phyloP scores from a whole-genome alignment of 2,888 invertebrate genomes.

The Ephialtes manifestator region DNA sequence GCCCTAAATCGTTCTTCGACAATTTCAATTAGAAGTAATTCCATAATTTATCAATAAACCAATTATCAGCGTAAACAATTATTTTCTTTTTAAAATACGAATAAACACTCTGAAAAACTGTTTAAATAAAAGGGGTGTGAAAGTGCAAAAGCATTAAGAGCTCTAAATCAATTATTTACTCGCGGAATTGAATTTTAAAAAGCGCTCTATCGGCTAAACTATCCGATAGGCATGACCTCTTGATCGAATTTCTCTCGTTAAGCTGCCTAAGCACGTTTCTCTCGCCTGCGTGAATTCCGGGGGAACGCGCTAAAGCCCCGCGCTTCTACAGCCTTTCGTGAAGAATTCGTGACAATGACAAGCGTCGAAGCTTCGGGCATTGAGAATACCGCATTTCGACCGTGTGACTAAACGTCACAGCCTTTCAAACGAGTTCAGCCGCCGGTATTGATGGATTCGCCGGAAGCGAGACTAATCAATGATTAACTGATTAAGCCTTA shows the following conservation, averaged over 20 bases:
- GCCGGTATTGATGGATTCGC: not conserved
- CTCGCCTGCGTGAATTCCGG: not conserved
- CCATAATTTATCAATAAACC: not conserved
- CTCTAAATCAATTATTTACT: not conserved
- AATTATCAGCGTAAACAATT: too few relatives aligned
- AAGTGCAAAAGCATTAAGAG: not conserved
- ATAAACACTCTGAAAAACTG: not conserved
- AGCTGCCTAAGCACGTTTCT: not conserved
- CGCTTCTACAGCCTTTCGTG: not conserved
- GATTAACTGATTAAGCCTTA: not conserved
- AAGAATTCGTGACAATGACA: not conserved
- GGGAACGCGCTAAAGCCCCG: not conserved
- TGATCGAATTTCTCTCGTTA: not conserved
- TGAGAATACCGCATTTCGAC: not conserved
- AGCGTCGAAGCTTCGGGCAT: not conserved
- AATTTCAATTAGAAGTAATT: not conserved
- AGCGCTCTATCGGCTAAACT: not conserved
- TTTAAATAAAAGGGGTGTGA: not conserved
- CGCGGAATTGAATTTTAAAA: not conserved
- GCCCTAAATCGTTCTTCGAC: conserved; percentile 50
- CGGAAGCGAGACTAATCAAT: not conserved
- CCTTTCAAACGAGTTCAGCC: not conserved
- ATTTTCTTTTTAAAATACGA: too few relatives aligned
- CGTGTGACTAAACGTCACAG: not conserved
- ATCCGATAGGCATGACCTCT: not conserved